Conservation (phyloP, 1,140 invertebrate genomes). For the Drosophila ficusphila region DNA sequence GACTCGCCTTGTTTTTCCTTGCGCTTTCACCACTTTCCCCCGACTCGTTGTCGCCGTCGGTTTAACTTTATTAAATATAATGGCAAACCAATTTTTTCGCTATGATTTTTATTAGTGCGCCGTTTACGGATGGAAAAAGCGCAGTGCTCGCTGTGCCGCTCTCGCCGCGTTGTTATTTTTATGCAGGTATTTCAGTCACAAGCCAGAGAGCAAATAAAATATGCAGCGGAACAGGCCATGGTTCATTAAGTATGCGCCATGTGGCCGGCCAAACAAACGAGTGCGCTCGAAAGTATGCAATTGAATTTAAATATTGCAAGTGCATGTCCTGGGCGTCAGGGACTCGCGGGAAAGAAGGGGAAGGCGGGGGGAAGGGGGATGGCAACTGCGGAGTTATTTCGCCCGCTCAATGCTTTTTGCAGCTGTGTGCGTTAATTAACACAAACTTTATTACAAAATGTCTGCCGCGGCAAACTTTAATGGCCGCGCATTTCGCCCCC, state of each 20-base stretch:
- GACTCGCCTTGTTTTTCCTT: constrained; percentile 30
- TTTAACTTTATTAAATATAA: constrained; percentile 69
- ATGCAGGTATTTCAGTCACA: constrained; percentile 57
- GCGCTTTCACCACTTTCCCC: not conserved
- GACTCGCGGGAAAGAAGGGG: not conserved
- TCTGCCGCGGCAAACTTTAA: constrained; percentile 54
- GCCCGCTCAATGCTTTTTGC: constrained; percentile 31
- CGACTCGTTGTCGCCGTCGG: constrained; percentile 19
- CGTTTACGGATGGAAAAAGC: constrained; percentile 35
- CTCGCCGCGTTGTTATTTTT: constrained; percentile 33
- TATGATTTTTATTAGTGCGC: constrained; percentile 45
- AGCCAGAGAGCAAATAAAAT: constrained; percentile 60
- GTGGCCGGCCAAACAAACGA: constrained; percentile 60
- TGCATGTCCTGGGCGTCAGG: constrained; percentile 13
- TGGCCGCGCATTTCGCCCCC: constrained; percentile 36
- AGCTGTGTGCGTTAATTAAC: constrained; percentile 73
- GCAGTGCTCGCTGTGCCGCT: constrained; percentile 2
- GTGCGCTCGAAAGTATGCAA: constrained; percentile 74
- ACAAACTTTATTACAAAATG: constrained; percentile 79
- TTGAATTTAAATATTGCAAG: constrained; percentile 83
- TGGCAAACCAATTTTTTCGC: constrained; percentile 53
- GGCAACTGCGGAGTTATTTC: constrained; percentile 2
- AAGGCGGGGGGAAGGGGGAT: not conserved
- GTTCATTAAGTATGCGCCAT: constrained; percentile 79
- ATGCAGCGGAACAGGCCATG: constrained; percentile 65